A percentile compares a stretch with the other conserved stretches of the same genome.
These are phyloP conservation scores for Bimastos eiseni DNA, from an alignment of 2,888 invertebrate species.

Conservation along the genomic window DNA sequence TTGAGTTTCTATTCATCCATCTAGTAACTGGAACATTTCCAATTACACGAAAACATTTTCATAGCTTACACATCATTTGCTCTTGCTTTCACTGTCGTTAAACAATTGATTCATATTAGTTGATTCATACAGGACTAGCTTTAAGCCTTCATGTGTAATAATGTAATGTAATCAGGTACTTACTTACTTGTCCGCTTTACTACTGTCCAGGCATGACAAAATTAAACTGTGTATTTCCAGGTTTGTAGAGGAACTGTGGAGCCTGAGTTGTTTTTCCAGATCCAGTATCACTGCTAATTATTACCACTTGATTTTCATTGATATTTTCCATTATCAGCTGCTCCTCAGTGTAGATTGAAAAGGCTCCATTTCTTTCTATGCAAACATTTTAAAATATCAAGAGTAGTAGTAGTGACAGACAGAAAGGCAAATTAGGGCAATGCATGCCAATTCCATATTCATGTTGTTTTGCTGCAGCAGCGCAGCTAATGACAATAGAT, in stretches of 20 bases:
- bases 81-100: background rate
- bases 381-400: background rate
- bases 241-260: conserved; percentile 96
- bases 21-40: background rate
- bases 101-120: background rate
- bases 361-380: conserved; percentile 75
- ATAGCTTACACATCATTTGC: background rate
- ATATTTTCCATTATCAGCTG: conserved; percentile 91
- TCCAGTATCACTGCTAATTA: conserved; percentile 83
- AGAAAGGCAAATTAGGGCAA: too few relatives aligned
- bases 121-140: background rate
- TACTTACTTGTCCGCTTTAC: too few relatives aligned
- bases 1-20: too few relatives aligned
- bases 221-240: conserved; percentile 75
- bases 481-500: too few relatives aligned
- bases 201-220: too few relatives aligned
- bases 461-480: background rate
- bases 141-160: background rate
- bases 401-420: background rate
- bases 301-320: conserved; percentile 79
- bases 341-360: conserved; percentile 75
- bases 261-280: conserved; percentile 98
- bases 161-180: too few relatives aligned
- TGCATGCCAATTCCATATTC: background rate
- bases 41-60: background rate